Evolutionary conservation across 2,113 vertebrate genomes (phyloP), one percentile per base, ranked within the genome.

Genomic region (Lasiurus borealis): DNA sequence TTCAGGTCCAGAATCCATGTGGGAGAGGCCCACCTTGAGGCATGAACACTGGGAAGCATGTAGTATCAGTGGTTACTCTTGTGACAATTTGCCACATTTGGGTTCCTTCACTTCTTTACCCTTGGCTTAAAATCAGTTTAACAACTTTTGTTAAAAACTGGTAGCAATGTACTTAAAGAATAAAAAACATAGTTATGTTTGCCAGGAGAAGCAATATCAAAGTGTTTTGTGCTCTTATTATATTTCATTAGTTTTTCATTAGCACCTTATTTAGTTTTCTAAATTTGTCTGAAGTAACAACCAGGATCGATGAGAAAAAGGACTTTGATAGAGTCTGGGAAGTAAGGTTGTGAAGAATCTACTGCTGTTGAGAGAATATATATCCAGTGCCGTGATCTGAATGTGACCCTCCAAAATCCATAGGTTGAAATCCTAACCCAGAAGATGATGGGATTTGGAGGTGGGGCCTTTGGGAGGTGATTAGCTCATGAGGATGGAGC

Each of bases 81-180:
- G 5, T 15, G 34, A 12, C 5, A 3, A 0, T 18, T 29, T n/a
- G 5, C 3, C 4, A 31, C 27, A 8, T 0, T 34, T 57, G n/a
- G 1, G 1, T 80, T 14, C 31, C 48, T 23, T 76, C 52, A 25
- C 2, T 44, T 81, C n/a, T 82, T 96, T 59, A 71, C 10, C 36
- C 91, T 85, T 25, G 29, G 36, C 36, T 64, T 84, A 80, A 85
- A 75, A 66, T 94, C 10, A 52, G n/a, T 27, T 66, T 4, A 52
- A 15, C 36, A 69, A 9, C 25, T 62, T 80, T 88, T 88, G 27
- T 95, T 57, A 73, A 75, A 8, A 27, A 54, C 9, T 54, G 62
- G 4, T 77, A 48, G 14, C 23, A 85, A 50, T 11, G 31, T 46
- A 44, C 31, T 80, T 92, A 80, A 29, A 18, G n/a, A 77, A 85